phyloP scores from a whole-genome alignment of 2,113 vertebrate species.

The Alexandromys fortis region DNA sequence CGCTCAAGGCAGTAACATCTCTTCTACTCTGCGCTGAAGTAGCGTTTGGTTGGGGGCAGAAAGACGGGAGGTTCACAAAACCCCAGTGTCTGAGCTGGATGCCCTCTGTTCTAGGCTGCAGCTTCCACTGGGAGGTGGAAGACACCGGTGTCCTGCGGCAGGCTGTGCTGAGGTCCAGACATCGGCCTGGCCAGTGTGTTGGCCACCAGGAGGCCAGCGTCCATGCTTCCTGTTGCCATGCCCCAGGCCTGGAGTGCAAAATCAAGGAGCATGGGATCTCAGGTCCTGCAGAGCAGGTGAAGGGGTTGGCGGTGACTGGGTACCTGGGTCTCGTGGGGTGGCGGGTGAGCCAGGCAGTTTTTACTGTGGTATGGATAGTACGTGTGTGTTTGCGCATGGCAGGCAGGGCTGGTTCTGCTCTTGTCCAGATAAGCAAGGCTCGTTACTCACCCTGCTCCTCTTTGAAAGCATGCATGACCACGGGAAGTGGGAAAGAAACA shows the following conservation, averaged over 20 bases:
- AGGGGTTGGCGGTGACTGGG: neutral
- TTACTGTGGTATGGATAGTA: neutral
- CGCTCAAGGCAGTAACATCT: neutral
- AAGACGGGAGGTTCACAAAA: neutral
- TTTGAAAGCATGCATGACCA: rapidly evolving
- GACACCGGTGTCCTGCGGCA: constrained; percentile 34
- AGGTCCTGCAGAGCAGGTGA: constrained; percentile 84
- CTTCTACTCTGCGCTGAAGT: neutral
- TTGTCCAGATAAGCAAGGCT: neutral
- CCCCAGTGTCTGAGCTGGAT: neutral
- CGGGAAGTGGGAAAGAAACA: no score
- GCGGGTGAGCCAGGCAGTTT: neutral
- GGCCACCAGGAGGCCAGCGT: constrained; percentile 64
- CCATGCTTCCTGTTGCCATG: constrained; percentile 86
- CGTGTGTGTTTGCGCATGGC: no score
- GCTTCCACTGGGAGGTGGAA: constrained; percentile 75
- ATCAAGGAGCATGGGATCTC: constrained; percentile 81
- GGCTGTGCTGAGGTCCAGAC: constrained; percentile 53
- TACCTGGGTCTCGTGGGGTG: constrained; percentile 76
- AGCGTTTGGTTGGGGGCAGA: neutral
- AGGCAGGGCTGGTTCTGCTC: neutral
- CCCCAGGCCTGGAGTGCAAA: constrained; percentile 86
- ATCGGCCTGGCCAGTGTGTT: constrained; percentile 72
- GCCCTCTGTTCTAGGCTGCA: constrained; percentile 85
- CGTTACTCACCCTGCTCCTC: rapidly evolving